phyloP scores from a whole-genome alignment of 2,113 vertebrate genomes.

The Brachyistius frenatus region DNA sequence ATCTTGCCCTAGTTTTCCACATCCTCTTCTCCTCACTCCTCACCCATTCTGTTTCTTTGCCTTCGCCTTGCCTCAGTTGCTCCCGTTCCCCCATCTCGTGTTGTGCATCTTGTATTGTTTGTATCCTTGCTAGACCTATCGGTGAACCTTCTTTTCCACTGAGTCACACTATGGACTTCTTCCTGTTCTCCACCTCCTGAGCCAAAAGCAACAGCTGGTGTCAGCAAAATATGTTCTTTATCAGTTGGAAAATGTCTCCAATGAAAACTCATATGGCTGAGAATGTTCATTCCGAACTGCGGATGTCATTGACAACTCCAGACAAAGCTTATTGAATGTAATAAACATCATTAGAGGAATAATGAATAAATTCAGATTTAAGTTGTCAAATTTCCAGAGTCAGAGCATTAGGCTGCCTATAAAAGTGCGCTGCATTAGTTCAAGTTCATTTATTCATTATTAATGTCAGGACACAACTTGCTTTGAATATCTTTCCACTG shows the following conservation, averaged over 20 bases:
- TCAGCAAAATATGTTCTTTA: slow-evolving; percentile 74
- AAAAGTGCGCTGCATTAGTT: slow-evolving; percentile 35
- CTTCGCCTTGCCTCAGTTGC: background rate
- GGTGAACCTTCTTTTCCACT: slow-evolving; percentile 71
- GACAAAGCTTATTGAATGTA: slow-evolving; percentile 45
- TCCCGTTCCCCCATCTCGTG: background rate
- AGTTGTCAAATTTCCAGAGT: slow-evolving; percentile 24
- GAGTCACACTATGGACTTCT: slow-evolving; percentile 68
- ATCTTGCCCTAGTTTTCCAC: slow-evolving; percentile 36
- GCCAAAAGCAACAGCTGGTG: slow-evolving; percentile 78
- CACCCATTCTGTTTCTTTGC: background rate
- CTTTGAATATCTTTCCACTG: slow-evolving; percentile 48
- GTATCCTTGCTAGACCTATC: slow-evolving; percentile 38
- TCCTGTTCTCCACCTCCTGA: slow-evolving; percentile 56
- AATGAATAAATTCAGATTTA: slow-evolving; percentile 26
- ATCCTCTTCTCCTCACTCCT: slow-evolving; percentile 23
- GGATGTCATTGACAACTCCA: slow-evolving; percentile 47
- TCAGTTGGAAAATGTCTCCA: slow-evolving; percentile 67
- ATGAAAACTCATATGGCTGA: slow-evolving; percentile 47
- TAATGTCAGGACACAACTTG: slow-evolving; percentile 31
- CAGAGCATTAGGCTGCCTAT: background rate
- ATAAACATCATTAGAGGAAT: slow-evolving; percentile 41
- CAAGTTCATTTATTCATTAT: slow-evolving; percentile 31
- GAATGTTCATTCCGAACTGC: slow-evolving; percentile 49
- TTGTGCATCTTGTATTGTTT: slow-evolving; percentile 58